These are phyloP conservation scores for Cephus cinctus DNA, from an alignment of 1,140 invertebrate species.

Conservation along the genomic window DNA sequence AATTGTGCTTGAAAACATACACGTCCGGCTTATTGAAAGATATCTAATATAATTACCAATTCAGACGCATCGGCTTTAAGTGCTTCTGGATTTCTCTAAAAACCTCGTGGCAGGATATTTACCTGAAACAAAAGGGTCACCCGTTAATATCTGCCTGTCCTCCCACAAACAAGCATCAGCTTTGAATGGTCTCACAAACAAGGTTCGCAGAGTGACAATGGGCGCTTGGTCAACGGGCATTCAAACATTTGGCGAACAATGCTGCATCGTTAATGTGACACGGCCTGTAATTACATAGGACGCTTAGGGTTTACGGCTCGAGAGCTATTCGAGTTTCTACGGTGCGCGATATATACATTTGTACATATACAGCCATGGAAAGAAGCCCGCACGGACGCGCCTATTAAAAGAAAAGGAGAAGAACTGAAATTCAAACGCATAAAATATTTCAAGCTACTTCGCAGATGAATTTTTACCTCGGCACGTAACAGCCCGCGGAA, in stretches of 20 bases:
- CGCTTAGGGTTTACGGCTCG: neutral
- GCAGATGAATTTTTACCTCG: no score
- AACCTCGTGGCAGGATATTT: conserved; percentile 24
- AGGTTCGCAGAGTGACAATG: conserved; percentile 7
- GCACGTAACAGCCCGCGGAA: no score
- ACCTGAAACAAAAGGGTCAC: conserved; percentile 27
- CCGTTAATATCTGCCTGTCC: conserved; percentile 15
- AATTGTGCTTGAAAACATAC: conserved; percentile 18
- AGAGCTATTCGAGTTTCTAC: neutral
- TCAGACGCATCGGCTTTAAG: neutral
- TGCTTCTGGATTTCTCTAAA: conserved; percentile 14
- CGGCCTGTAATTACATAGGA: conserved; percentile 15
- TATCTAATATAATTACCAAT: neutral
- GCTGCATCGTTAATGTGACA: conserved; percentile 13
- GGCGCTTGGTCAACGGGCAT: conserved; percentile 8
- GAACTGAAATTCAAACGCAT: no score
- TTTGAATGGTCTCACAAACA: conserved; percentile 22
- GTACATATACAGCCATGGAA: no score
- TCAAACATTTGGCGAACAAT: conserved; percentile 20
- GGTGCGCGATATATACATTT: no score
- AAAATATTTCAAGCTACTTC: no score
- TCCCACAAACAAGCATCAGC: conserved; percentile 17
- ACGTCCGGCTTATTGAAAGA: neutral
- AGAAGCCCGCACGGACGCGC: no score
- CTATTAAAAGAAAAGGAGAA: no score